A percentile compares a stretch with the other conserved stretches of the same genome.
Conservation (phyloP, 1,140 invertebrate genomes). For the Penaeus indicus region DNA sequence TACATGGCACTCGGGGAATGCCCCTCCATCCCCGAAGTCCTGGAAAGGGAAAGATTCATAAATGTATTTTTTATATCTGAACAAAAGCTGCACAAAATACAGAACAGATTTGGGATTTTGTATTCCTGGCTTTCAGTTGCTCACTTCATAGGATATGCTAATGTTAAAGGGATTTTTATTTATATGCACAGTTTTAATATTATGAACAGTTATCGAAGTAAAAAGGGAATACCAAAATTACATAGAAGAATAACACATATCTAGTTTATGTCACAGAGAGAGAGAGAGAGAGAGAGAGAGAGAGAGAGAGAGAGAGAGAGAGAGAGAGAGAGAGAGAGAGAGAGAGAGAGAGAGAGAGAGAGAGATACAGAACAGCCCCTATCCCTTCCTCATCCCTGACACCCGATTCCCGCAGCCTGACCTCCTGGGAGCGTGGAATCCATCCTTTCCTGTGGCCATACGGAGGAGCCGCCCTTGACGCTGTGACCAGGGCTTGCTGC, state of each 20-base stretch:
- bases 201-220: slow-evolving; percentile 4
- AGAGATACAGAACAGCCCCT: background rate
- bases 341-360: no score
- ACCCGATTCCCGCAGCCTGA: slow-evolving; percentile 72
- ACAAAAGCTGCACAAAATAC: background rate
- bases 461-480: slow-evolving; percentile 86
- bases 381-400: background rate
- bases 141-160: no score
- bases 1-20: slow-evolving; percentile 97
- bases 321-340: no score
- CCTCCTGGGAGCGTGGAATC: slow-evolving; percentile 89
- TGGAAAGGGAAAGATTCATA: slow-evolving; percentile 65
- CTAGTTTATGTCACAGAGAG: background rate
- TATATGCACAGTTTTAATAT: background rate
- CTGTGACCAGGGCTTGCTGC: slow-evolving; percentile 63
- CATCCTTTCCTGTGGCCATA: slow-evolving; percentile 97
- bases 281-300: no score
- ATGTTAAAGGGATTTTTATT: no score
- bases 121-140: no score
- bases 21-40: slow-evolving; percentile 95
- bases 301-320: no score
- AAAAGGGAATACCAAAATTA: background rate
- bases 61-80: background rate
- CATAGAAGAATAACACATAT: background rate
- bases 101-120: background rate